phyloP scores from a whole-genome alignment of 2,888 invertebrate species.

The Nyleta sp. region DNA sequence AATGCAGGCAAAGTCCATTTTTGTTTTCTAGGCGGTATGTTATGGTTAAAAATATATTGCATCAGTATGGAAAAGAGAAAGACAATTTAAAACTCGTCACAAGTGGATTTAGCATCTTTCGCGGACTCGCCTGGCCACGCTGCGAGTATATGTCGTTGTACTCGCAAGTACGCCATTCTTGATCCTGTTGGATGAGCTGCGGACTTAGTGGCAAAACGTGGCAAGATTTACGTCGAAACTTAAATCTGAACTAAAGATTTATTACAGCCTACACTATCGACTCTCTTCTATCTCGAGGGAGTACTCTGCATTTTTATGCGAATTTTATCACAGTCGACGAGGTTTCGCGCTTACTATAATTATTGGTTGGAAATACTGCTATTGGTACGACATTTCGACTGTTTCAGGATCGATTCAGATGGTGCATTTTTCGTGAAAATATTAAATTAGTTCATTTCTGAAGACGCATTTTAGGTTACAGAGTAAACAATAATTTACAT shows the following conservation, averaged over 20 bases:
- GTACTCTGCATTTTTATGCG: slow-evolving; percentile 73
- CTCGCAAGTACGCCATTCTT: slow-evolving; percentile 75
- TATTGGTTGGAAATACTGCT: slow-evolving; percentile 24
- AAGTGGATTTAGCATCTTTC: slow-evolving; percentile 77
- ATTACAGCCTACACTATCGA: slow-evolving; percentile 73
- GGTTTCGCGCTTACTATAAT: slow-evolving; percentile 53
- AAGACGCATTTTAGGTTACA: too few species aligned
- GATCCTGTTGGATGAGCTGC: slow-evolving; percentile 80
- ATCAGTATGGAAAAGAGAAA: slow-evolving; percentile 74
- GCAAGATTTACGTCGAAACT: slow-evolving; percentile 81
- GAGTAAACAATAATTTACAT: too few species aligned
- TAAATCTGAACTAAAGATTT: slow-evolving; percentile 80
- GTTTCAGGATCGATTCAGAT: too few species aligned
- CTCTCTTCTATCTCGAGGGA: slow-evolving; percentile 66
- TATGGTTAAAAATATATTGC: slow-evolving; percentile 67
- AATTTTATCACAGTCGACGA: slow-evolving; percentile 47
- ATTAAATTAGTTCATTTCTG: too few species aligned
- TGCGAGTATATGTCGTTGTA: slow-evolving; percentile 63
- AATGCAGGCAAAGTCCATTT: slow-evolving; percentile 26
- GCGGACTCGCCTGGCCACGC: slow-evolving; percentile 69
- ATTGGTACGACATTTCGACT: too few species aligned
- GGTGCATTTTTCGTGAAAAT: too few species aligned
- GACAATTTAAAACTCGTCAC: slow-evolving; percentile 77
- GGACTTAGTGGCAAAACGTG: slow-evolving; percentile 82
- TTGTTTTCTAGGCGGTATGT: slow-evolving; percentile 20